These are phyloP conservation scores for Carpatolechia fugitivella DNA, from an alignment of 2,888 invertebrate species.

Conservation along the genomic window DNA sequence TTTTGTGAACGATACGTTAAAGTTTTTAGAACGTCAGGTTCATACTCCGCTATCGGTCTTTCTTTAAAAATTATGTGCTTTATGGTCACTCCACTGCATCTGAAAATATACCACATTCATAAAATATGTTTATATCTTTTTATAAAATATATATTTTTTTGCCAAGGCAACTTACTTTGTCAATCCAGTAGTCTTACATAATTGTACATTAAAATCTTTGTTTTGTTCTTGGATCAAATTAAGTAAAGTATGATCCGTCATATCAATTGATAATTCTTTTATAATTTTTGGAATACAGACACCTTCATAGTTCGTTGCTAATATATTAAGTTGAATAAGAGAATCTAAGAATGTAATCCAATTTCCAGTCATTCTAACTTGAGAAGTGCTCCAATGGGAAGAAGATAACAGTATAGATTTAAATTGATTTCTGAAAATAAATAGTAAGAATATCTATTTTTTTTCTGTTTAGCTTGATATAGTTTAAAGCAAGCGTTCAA, in stretches of 20 bases:
- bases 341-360: slow-evolving; percentile 89
- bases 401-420: no score
- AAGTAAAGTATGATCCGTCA: no score
- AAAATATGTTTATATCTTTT: no score
- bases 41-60: slow-evolving; percentile 24
- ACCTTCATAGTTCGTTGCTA: slow-evolving; percentile 77
- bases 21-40: slow-evolving; percentile 28
- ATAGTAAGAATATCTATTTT: no score
- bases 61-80: slow-evolving; percentile 32
- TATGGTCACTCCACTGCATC: slow-evolving; percentile 41
- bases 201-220: neutral
- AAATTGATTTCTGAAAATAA: no score
- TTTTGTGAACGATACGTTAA: slow-evolving; percentile 18
- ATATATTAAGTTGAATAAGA: slow-evolving; percentile 84
- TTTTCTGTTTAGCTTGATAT: no score
- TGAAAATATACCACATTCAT: slow-evolving; percentile 12
- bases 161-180: neutral
- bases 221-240: no score
- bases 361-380: slow-evolving; percentile 61
- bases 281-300: slow-evolving; percentile 79
- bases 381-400: no score
- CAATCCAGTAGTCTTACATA: neutral
- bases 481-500: no score
- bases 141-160: no score
- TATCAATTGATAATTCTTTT: slow-evolving; percentile 4